Evolutionary conservation across 2,113 vertebrate genomes (phyloP).

Genomic region (Nycticryphes semicollaris): DNA sequence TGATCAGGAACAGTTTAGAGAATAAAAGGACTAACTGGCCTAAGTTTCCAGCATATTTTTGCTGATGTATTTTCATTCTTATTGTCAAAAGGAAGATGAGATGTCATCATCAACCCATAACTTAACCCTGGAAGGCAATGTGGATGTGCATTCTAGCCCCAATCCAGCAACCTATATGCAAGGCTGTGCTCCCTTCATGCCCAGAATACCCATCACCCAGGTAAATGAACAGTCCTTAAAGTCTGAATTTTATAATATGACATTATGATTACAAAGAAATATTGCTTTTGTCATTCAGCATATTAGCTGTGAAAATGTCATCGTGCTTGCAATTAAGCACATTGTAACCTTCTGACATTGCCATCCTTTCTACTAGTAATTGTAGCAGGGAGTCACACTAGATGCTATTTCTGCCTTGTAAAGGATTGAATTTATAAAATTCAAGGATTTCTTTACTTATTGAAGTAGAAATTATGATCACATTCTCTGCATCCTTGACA

Average conservation of each 20-base stretch:
- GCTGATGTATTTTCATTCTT: neutral
- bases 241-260: neutral
- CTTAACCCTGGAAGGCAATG: neutral
- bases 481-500: neutral
- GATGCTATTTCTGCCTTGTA: neutral
- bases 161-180: neutral
- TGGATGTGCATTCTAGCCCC: neutral
- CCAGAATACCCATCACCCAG: neutral
- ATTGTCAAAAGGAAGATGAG: neutral
- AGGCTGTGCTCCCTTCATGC: neutral
- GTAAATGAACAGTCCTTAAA: neutral
- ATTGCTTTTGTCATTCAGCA: neutral
- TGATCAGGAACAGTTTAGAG: neutral
- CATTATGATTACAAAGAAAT: neutral
- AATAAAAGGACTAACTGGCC: neutral
- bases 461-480: neutral
- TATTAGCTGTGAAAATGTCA: neutral
- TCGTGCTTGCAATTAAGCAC: neutral
- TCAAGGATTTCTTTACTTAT: neutral
- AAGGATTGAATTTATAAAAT: neutral
- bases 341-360: neutral
- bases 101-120: neutral
- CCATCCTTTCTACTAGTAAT: neutral
- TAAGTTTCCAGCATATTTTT: neutral
- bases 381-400: neutral